Evolutionary conservation across 23 tunicate genomes (phyloP).

Genomic region (Ciona savignyi): DNA sequence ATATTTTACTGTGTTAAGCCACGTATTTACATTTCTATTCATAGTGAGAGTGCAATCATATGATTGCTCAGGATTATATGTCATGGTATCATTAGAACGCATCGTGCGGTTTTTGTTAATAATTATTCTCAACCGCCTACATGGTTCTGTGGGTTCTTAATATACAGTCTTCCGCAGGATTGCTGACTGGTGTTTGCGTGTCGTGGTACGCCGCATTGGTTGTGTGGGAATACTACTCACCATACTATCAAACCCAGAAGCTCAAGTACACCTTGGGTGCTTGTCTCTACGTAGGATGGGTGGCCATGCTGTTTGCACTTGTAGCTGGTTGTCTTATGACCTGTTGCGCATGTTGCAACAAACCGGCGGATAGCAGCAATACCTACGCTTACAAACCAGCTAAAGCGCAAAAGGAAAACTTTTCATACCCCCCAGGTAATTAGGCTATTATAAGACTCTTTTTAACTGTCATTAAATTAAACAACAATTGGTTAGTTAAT

Average conservation of each 20-base stretch:
- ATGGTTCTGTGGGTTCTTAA: no score
- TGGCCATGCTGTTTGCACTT: constrained; percentile 50
- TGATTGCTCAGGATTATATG: no score
- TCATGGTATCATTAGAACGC: no score
- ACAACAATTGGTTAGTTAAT: no score
- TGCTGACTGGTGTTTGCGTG: constrained; percentile 51
- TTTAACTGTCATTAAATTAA: no score
- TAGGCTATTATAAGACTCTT: background rate
- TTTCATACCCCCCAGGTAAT: background rate
- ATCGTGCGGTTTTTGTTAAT: no score
- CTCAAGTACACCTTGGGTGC: constrained; percentile 77
- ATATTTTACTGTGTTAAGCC: no score
- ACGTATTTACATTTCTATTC: no score
- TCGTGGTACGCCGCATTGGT: constrained; percentile 96
- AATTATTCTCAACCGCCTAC: no score
- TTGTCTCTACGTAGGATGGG: constrained; percentile 83
- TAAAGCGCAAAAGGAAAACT: background rate
- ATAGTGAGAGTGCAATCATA: no score
- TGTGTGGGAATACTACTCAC: constrained; percentile 48
- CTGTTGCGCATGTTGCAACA: constrained; percentile 72
- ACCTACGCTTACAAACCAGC: constrained; percentile 11
- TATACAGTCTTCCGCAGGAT: no score
- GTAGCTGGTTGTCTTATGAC: constrained; percentile 58
- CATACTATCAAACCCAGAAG: constrained; percentile 39
- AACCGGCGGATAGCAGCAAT: constrained; percentile 25